Percentiles rank a stretch among this genome's conserved stretches.
These are phyloP conservation scores for Hormaphis cornu DNA, from an alignment of 1,140 invertebrate genomes.

Conservation along the genomic window DNA sequence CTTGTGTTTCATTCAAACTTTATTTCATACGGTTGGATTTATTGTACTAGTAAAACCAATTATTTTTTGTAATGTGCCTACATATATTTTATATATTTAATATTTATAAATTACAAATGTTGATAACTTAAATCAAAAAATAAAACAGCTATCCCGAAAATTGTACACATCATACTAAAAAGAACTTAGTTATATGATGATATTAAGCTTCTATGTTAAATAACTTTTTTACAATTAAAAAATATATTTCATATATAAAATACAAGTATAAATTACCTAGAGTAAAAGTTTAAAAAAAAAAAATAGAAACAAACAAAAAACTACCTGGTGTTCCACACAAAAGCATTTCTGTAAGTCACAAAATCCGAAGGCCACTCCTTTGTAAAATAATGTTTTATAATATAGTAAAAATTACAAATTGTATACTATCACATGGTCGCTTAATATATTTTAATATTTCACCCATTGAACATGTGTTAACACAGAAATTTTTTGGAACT, in stretches of 20 bases:
- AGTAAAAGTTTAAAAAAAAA: neutral
- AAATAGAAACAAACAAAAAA: neutral
- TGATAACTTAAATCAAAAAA: neutral
- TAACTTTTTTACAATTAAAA: conserved; percentile 20
- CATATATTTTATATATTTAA: too few relatives aligned
- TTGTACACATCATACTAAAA: neutral
- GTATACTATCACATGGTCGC: conserved; percentile 11
- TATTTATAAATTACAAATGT: neutral
- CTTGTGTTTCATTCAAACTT: too few relatives aligned
- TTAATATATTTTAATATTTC: conserved; percentile 15
- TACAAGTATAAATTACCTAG: conserved; percentile 21
- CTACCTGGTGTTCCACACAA: conserved; percentile 5
- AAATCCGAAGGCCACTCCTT: conserved; percentile 11
- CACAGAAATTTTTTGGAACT: neutral
- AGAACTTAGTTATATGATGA: neutral
- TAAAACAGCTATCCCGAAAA: neutral
- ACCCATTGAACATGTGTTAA: neutral
- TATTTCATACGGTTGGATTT: neutral
- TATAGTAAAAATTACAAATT: conserved; percentile 2
- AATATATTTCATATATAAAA: conserved; percentile 17
- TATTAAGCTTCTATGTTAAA: conserved; percentile 16
- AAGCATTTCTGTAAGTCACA: conserved; percentile 16
- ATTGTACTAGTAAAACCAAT: neutral
- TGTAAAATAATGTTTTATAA: neutral
- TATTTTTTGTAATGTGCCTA: too few relatives aligned